These are phyloP conservation scores for Hozukius guyotensis DNA, from an alignment of 2,797 vertebrate species.

Conservation along the genomic window DNA sequence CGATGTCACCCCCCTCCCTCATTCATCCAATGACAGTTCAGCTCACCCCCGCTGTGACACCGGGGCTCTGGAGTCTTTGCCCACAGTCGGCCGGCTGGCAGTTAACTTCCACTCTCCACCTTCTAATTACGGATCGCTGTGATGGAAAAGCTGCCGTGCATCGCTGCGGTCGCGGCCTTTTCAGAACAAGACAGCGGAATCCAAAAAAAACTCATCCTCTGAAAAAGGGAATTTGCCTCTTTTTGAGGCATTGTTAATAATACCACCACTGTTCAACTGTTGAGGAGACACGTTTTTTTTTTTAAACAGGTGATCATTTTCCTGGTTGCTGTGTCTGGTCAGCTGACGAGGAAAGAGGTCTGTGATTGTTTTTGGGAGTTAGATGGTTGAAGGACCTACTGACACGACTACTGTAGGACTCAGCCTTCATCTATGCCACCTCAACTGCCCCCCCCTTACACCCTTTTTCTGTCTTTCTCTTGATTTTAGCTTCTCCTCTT, in stretches of 20 bases:
- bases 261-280: conserved; percentile 37
- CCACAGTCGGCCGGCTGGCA: conserved; percentile 19
- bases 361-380: conserved; percentile 37
- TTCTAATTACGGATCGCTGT: conserved; percentile 8
- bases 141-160: conserved; percentile 22
- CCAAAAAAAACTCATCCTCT: conserved; percentile 24
- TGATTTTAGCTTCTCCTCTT: conserved; percentile 17
- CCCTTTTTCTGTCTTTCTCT: neutral
- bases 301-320: conserved; percentile 9
- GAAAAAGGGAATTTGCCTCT: conserved; percentile 65
- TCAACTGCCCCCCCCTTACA: neutral
- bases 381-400: conserved; percentile 55
- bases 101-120: conserved; percentile 24
- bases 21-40: conserved; percentile 32
- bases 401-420: conserved; percentile 66
- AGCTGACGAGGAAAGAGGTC: conserved; percentile 32
- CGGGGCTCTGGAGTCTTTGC: conserved; percentile 38
- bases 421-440: conserved; percentile 27
- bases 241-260: conserved; percentile 38
- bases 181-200: conserved; percentile 29
- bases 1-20: conserved; percentile 14
- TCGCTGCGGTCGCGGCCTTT: conserved; percentile 23
- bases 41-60: conserved; percentile 30
- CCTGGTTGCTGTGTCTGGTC: conserved; percentile 22
- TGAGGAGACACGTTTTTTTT: neutral